These are phyloP conservation scores for Tetrao urogallus DNA, from an alignment of 2,113 vertebrate genomes.

Conservation along the genomic window DNA sequence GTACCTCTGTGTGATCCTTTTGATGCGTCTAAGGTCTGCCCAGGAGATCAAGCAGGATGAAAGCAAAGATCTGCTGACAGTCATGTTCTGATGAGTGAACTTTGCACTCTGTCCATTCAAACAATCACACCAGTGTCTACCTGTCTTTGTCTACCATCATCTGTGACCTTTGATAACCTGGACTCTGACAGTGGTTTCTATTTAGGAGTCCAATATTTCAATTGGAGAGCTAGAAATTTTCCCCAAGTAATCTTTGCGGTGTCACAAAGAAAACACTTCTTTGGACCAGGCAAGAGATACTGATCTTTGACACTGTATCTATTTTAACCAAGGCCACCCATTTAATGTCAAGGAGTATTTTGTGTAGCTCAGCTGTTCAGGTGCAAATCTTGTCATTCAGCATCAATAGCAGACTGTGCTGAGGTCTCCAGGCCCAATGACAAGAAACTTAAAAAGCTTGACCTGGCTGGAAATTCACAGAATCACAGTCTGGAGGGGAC, in stretches of 20 bases:
- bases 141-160: rapidly evolving
- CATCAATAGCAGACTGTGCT: not conserved
- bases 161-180: not conserved
- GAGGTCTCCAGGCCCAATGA: not conserved
- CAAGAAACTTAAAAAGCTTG: not conserved
- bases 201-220: not conserved
- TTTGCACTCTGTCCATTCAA: not conserved
- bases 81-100: not conserved
- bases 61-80: not conserved
- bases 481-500: not conserved
- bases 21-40: not conserved
- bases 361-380: not conserved
- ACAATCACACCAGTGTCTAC: rapidly evolving
- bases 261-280: not conserved
- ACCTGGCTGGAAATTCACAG: not conserved
- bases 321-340: rapidly evolving
- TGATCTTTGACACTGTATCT: not conserved
- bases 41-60: not conserved
- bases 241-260: not conserved
- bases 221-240: not conserved
- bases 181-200: not conserved
- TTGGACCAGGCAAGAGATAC: not conserved
- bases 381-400: not conserved
- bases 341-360: not conserved
- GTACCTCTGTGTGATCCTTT: not conserved